Base-by-base conservation (phyloP, 2,888 invertebrate genomes). In the Tuberolachnus salignus region DNA sequence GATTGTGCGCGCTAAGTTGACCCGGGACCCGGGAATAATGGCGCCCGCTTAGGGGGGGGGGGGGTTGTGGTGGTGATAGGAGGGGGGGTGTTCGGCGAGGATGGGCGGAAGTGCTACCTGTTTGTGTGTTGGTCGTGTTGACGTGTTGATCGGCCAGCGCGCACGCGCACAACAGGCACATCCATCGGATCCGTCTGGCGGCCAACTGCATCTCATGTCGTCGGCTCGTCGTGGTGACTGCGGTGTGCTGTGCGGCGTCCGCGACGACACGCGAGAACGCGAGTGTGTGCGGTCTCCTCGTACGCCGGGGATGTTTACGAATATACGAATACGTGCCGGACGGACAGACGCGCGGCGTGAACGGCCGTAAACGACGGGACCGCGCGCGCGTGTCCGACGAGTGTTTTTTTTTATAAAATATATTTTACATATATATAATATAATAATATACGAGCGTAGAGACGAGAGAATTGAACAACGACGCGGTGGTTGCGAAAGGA, bases 131-230 rank as follows among this genome's bases (percentile, higher is more conserved):
- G 6, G 78, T 21, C 21, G 16, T 61, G 67, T 69, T 49, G 73
- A 74, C 73, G 53, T 44, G 63, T 69, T 78, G 78, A 51, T 78
- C 78, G 69, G 78, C 78, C 67, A 78, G 67, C 34, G 78, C 78
- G 67, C 78, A 78, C 46, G 78, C 78, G 67, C 78, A 78, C 78
- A 78, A 51, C 69, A 78, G 51, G 42, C 78, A 78, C 78, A 78
- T 69, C 78, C 78, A 78, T 23, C 78, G 78, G 59, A 78, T 78
- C 78, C 78, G 67, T 69, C 59, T 78, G 69, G 49, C 78, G 73
- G 73, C 73, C 73, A 74, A 23, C 78, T 49, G 78, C 78, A 78
- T 78, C 67, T 78, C 78, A 78, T 78, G 73, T 69, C 78, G 78
- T 78, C 69, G 69, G 78, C 78, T 78, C 78, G 78, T 69, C 67